Base-by-base conservation (phyloP, 1,140 invertebrate species). In the Macrotrachela quadricornifera region DNA sequence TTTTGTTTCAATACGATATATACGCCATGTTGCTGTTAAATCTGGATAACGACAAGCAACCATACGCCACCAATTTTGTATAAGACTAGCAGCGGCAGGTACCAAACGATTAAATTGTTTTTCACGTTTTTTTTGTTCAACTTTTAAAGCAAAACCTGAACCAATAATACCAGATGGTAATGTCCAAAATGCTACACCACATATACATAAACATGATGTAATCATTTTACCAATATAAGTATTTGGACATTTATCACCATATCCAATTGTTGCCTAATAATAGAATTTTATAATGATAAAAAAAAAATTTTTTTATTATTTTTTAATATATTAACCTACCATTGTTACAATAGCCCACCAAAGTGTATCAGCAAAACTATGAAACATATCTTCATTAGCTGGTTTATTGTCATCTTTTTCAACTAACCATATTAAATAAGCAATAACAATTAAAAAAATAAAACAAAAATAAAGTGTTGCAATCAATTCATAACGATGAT, bases 141-240 rank as follows among this genome's bases (percentile, higher is more conserved):
- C 49, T 41, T 55, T 50, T 18, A 55, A 37, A 46, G 54, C 54
- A 46, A 55, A 55, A 2, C 54, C 54, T 12, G 17, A 51, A 10
- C 38, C 46, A 37, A 21, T 59, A 68, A 71, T 73, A 64, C 75
- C 75, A 21, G 75, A 74, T 54, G 76, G 76, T 36, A 77, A 61
- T 30, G 75, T 75, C 62, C 76, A 76, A 63, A 77, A 77, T 15
- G 73, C 74, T 51, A 76, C 76, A 42, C 74, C 75, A 62, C 76
- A 76, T 11, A 76, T 74, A 44, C 75, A 73, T 56, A 76, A 76
- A 59, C 75, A 76, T 8, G 74, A 76, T 9, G 75, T 75, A 1
- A 76, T 73, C 21, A 30, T 30, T 30, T 30, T 30, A 30, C 21
- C 21, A 30, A 30, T 30, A 30, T 30, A 30, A 10, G 75, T 77